phyloP scores from a whole-genome alignment of 2,888 invertebrate genomes.

The Lithophane ornitopus region DNA sequence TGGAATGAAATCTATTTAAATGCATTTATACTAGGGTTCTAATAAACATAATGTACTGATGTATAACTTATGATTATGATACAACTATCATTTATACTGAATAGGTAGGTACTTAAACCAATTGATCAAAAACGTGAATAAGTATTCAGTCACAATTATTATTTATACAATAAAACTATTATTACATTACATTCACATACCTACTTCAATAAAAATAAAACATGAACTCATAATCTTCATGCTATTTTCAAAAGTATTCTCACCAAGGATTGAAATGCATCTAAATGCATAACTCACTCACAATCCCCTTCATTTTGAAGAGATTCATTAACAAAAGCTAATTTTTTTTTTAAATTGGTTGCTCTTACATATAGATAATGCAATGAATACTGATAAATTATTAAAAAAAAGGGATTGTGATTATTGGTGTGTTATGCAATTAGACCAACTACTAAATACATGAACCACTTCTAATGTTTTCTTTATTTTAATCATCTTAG shows the following conservation, averaged over 20 bases:
- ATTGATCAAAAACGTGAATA: conserved; percentile 31
- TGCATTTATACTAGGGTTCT: conserved; percentile 58
- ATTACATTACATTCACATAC: conserved; percentile 18
- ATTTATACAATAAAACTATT: conserved; percentile 18
- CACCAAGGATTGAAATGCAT: conserved; percentile 1
- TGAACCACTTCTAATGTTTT: conserved; percentile 10
- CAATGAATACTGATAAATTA: not conserved
- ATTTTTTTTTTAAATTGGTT: not conserved
- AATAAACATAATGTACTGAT: conserved; percentile 47
- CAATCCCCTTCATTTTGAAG: not conserved
- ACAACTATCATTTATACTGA: conserved; percentile 18
- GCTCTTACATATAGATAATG: conserved; percentile 1
- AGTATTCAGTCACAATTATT: conserved; percentile 27
- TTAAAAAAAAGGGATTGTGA: not conserved
- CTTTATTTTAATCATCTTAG: conserved; percentile 1
- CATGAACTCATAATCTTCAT: conserved; percentile 18
- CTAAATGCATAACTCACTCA: conserved; percentile 1
- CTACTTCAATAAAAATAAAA: conserved; percentile 18
- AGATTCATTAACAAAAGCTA: not conserved
- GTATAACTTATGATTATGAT: conserved; percentile 18
- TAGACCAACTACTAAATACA: conserved; percentile 24
- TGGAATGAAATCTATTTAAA: conserved; percentile 70
- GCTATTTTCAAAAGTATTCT: conserved; percentile 19
- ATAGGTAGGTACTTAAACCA: conserved; percentile 21
- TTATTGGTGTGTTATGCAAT: conserved; percentile 11